phyloP scores from a whole-genome alignment of 2,888 invertebrate species.

The Microplitis deprimator region DNA sequence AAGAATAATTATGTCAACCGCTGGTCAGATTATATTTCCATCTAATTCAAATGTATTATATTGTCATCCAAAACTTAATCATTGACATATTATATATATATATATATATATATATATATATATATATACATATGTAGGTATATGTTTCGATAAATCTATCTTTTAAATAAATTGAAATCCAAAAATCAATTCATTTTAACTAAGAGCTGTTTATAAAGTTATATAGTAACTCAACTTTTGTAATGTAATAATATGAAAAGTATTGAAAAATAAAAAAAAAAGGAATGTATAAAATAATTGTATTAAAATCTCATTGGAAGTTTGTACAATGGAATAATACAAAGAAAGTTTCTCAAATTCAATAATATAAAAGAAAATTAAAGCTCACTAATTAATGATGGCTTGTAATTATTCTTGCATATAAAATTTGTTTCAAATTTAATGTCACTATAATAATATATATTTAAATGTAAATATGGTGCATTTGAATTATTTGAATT shows the following conservation, averaged over 20 bases:
- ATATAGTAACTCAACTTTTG: neutral
- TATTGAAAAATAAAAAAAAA: neutral
- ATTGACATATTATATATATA: neutral
- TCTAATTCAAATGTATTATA: conserved; percentile 59
- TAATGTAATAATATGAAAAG: neutral
- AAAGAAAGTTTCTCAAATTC: neutral
- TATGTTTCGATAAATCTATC: neutral
- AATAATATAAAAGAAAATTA: conserved; percentile 8
- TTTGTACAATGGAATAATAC: neutral
- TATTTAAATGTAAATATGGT: too few relatives aligned
- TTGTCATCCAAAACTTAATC: conserved; percentile 33
- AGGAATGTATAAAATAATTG: neutral
- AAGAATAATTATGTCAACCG: conserved; percentile 61
- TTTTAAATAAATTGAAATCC: neutral
- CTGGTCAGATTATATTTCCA: conserved; percentile 63
- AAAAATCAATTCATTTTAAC: neutral
- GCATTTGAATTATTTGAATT: neutral
- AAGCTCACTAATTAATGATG: conserved; percentile 5
- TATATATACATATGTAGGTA: neutral
- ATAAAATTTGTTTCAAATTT: neutral
- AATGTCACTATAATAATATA: neutral
- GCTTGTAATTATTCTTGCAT: neutral
- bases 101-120: neutral
- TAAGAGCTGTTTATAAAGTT: neutral
- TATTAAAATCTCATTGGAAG: neutral